phyloP scores from a whole-genome alignment of 2,888 invertebrate species.

The Clistopyga incitator region DNA sequence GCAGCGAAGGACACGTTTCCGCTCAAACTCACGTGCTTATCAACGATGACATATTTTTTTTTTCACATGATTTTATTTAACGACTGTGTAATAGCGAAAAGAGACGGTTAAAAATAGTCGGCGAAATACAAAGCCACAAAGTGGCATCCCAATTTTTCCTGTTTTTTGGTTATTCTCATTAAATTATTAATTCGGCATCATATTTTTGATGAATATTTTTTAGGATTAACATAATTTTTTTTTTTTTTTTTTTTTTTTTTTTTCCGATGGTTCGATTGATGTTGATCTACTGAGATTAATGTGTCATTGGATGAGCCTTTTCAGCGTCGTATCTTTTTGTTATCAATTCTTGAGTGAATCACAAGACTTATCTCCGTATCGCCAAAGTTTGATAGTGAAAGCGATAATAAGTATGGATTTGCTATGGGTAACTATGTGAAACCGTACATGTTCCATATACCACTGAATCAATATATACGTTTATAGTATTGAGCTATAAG shows the following conservation, averaged over 20 bases:
- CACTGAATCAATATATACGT: constrained; percentile 25
- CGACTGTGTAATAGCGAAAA: not conserved
- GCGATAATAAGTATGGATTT: constrained; percentile 1
- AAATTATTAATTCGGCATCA: too few relatives aligned
- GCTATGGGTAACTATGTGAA: constrained; percentile 5
- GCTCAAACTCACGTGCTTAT: constrained; percentile 8
- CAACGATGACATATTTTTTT: constrained; percentile 2
- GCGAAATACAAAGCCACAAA: too few relatives aligned
- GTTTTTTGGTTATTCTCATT: too few relatives aligned
- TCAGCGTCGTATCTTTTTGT: not conserved
- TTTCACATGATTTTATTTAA: not conserved
- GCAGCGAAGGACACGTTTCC: constrained; percentile 20
- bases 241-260: not conserved
- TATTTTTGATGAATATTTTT: too few relatives aligned
- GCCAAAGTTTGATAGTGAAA: not conserved
- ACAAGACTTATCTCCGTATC: not conserved
- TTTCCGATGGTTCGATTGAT: not conserved
- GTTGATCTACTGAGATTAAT: not conserved
- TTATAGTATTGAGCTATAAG: constrained; percentile 38
- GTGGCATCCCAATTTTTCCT: not conserved
- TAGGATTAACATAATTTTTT: too few relatives aligned
- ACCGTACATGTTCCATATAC: constrained; percentile 25
- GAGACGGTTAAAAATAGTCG: not conserved
- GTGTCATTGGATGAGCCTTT: not conserved
- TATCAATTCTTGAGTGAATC: constrained; percentile 19